These are phyloP conservation scores for Rhopalosiphum padi DNA, from an alignment of 1,140 invertebrate genomes.

Conservation along the genomic window DNA sequence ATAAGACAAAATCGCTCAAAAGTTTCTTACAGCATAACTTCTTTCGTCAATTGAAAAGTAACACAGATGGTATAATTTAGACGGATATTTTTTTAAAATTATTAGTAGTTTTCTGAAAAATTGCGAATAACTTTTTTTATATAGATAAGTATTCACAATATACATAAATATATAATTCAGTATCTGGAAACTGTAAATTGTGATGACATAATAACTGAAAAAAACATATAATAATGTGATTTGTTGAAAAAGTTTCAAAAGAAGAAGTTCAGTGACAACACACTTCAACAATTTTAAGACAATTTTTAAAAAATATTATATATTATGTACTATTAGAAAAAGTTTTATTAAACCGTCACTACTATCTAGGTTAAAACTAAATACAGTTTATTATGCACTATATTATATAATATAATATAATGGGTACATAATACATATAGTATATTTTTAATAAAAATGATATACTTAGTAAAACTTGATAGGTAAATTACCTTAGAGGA, in stretches of 20 bases:
- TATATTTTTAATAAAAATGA: not conserved
- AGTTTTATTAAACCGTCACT: not conserved
- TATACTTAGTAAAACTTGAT: not conserved
- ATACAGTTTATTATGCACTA: not conserved
- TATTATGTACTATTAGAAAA: not conserved
- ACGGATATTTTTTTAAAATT: not conserved
- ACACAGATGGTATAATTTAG: conserved; percentile 2
- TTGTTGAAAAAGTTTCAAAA: conserved; percentile 13
- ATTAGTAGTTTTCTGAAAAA: not conserved
- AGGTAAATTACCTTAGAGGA: not conserved
- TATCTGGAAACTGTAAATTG: not conserved
- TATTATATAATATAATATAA: not conserved
- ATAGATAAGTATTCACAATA: not conserved
- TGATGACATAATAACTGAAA: not conserved
- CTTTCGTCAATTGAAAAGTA: not conserved
- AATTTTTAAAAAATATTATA: not conserved
- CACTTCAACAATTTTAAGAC: not conserved
- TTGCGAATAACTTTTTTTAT: not conserved
- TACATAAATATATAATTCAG: not conserved
- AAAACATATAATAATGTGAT: not conserved
- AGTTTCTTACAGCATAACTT: not conserved
- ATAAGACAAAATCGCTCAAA: not conserved
- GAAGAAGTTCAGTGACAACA: not conserved
- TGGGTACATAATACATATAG: not conserved
- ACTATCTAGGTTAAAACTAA: not conserved